Base-by-base conservation (phyloP, 2,888 invertebrate genomes). In the Mellilla xanthometata region DNA sequence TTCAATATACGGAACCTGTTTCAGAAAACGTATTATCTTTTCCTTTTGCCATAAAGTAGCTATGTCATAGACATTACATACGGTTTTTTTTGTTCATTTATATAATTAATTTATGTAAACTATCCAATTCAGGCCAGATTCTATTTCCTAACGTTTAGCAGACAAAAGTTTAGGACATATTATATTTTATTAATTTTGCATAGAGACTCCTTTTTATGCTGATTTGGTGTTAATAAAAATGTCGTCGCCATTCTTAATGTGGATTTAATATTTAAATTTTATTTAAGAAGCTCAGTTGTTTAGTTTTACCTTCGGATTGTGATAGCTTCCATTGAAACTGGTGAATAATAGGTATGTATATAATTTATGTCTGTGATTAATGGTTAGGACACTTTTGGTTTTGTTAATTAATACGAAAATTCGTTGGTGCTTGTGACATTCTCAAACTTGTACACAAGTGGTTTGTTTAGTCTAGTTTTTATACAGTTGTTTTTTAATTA, bases 51-150 rank as follows among this genome's bases (percentile, higher is more conserved):
- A 39, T 35, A 45, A 38, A 39, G 44, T 43, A 52, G 52, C 42
- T 29, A 32, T 47, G 50, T 51, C 52, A 39, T 48, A 23, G 47
- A 44, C 47, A 43, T 41, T 43, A 48, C 28, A 52, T 28, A 47
- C 33, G 29, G 39, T 12, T 12, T 35, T 52, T 52, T 45, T 52
- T 45, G 38, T 47, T 47, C 42, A 31, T 41, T 24, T 40, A 26
- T 29, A 42, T 52, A 43, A 52, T 47, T 53, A 53, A 53, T 55
- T 49, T 47, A 55, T 55, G 55, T 33, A 53, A 57, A 55, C 49
- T 41, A 28, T 36, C 29, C 33, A 32, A 42, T 43, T 36, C 19
- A 23, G 30, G 30, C 26, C 38, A 5, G 12, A 35, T 40, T 35
- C 35, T 35, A 23, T 40, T 33, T 12, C 26, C 32, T 23, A 47